Conservation (phyloP, 2,113 vertebrate genomes). For the Strigops habroptila region DNA sequence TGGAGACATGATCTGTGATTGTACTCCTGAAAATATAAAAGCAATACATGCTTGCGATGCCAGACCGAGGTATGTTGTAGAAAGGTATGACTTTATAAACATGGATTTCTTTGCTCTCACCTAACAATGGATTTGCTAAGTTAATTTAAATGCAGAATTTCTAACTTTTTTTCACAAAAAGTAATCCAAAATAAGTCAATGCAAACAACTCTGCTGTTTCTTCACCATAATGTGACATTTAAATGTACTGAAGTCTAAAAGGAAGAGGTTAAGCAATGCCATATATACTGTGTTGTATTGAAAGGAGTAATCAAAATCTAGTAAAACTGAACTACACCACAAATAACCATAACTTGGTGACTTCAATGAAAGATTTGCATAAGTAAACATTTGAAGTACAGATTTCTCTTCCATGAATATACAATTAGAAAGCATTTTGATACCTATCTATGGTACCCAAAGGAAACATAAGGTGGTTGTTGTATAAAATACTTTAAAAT, state of each 20-base stretch:
- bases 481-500: not conserved
- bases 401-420: not conserved
- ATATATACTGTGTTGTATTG: not conserved
- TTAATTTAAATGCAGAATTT: not conserved
- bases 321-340: not conserved
- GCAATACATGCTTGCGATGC: fast-evolving
- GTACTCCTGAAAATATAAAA: not conserved
- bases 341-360: not conserved
- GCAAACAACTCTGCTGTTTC: not conserved
- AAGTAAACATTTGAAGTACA: not conserved
- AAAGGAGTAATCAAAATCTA: not conserved
- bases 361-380: not conserved
- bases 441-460: not conserved
- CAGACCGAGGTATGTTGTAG: not conserved
- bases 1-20: not conserved
- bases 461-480: not conserved
- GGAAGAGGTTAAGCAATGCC: not conserved
- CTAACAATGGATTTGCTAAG: not conserved
- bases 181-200: not conserved
- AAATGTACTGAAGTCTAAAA: not conserved
- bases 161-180: not conserved
- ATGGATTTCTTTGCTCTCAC: not conserved
- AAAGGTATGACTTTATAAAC: not conserved
- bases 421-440: not conserved
- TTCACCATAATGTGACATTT: not conserved